These are phyloP conservation scores for Hyperoplus immaculatus DNA, from an alignment of 2,797 vertebrate genomes.

Conservation along the genomic window DNA sequence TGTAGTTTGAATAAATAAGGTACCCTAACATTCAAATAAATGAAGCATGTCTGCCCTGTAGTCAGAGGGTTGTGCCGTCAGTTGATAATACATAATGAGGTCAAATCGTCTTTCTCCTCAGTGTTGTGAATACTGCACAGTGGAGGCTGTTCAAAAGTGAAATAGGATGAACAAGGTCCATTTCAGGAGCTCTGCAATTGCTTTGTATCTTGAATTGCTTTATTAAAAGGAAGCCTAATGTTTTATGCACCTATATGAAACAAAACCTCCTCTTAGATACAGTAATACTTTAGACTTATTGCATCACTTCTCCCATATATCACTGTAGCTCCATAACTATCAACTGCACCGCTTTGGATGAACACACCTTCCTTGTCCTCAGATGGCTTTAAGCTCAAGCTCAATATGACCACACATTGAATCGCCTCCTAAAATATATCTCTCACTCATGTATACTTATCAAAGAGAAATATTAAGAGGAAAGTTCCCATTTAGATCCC, in stretches of 20 bases:
- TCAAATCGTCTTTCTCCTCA: constrained; percentile 38
- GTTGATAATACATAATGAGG: constrained; percentile 29
- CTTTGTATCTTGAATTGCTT: constrained; percentile 13
- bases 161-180: constrained; percentile 48
- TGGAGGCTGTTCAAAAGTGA: constrained; percentile 53
- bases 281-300: constrained; percentile 3
- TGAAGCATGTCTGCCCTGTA: not conserved
- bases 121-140: constrained; percentile 63
- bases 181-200: constrained; percentile 46
- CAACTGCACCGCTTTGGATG: constrained; percentile 7
- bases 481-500: not conserved
- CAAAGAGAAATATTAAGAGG: constrained; percentile 11
- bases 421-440: constrained; percentile 3
- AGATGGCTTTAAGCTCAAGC: constrained; percentile 21
- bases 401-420: constrained; percentile 20
- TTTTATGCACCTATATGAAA: constrained; percentile 7
- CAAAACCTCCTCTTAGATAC: not conserved
- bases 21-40: constrained; percentile 17
- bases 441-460: constrained; percentile 12
- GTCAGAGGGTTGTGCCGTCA: constrained; percentile 7
- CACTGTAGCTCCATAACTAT: constrained; percentile 14
- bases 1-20: not conserved
- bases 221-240: constrained; percentile 17
- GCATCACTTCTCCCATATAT: constrained; percentile 2
- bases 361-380: not conserved